A percentile compares a stretch with the other conserved stretches of the same genome.
Conservation (phyloP, 2,888 invertebrate species). For the Sphaeridia pumilis region DNA sequence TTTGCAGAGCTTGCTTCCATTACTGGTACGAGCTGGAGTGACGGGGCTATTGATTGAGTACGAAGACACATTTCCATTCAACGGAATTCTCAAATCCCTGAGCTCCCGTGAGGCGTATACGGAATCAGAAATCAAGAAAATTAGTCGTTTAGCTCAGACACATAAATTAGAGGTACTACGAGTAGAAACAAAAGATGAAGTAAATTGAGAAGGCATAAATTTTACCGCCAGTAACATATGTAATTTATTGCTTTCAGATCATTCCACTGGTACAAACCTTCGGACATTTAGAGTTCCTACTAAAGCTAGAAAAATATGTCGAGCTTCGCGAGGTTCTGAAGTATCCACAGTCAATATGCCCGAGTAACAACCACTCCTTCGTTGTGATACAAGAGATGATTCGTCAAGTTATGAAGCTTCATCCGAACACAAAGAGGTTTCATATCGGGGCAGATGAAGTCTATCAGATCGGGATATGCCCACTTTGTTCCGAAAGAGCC, state of each 20-base stretch:
- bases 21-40: slow-evolving; percentile 53
- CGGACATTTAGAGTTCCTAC: slow-evolving; percentile 68
- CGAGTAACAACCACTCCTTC: slow-evolving; percentile 49
- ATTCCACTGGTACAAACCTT: slow-evolving; percentile 77
- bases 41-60: slow-evolving; percentile 71
- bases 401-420: slow-evolving; percentile 52
- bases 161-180: slow-evolving; percentile 48
- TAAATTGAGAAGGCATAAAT: no score
- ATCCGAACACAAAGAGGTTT: slow-evolving; percentile 47
- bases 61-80: slow-evolving; percentile 78
- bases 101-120: slow-evolving; percentile 55
- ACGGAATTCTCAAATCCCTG: slow-evolving; percentile 48
- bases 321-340: slow-evolving; percentile 53
- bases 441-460: slow-evolving; percentile 81
- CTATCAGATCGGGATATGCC: slow-evolving; percentile 54
- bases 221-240: background rate
- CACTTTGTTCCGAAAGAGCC: slow-evolving; percentile 45
- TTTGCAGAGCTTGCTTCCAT: slow-evolving; percentile 50
- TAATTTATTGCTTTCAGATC: slow-evolving; percentile 38
- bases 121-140: slow-evolving; percentile 44
- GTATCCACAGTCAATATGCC: slow-evolving; percentile 56
- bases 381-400: slow-evolving; percentile 55
- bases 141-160: slow-evolving; percentile 47
- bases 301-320: slow-evolving; percentile 57
- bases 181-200: background rate